These are phyloP conservation scores for Cinara cedri DNA, from an alignment of 2,888 invertebrate genomes.

Conservation along the genomic window DNA sequence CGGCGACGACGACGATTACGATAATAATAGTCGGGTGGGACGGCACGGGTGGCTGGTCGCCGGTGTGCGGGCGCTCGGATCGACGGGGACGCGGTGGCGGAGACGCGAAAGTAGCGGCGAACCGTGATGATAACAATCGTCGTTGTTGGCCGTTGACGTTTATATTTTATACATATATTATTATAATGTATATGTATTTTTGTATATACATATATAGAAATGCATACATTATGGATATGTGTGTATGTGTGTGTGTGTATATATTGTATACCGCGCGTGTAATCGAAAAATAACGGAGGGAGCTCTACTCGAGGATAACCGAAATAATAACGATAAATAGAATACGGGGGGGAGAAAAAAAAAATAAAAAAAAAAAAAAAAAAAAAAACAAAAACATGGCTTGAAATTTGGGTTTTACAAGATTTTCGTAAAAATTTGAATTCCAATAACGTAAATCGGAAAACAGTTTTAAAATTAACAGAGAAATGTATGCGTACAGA, in stretches of 20 bases:
- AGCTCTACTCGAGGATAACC: slow-evolving; percentile 22
- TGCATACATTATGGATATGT: neutral
- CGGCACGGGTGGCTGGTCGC: neutral
- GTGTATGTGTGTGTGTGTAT: slow-evolving; percentile 2
- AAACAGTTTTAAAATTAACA: too few relatives aligned
- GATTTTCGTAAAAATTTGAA: too few relatives aligned
- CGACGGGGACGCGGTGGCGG: neutral
- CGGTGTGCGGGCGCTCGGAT: neutral
- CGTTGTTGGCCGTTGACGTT: slow-evolving; percentile 44
- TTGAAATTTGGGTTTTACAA: too few relatives aligned
- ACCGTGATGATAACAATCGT: slow-evolving; percentile 44
- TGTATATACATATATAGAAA: slow-evolving; percentile 4
- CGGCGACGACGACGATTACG: slow-evolving; percentile 40
- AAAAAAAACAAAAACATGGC: too few relatives aligned
- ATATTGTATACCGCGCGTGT: slow-evolving; percentile 12
- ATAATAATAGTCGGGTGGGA: slow-evolving; percentile 23
- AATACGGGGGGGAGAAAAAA: slow-evolving; percentile 1
- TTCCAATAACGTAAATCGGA: too few relatives aligned
- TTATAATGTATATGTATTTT: slow-evolving; percentile 16
- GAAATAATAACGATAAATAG: slow-evolving; percentile 40
- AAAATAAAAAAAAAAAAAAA: neutral
- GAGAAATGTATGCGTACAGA: too few relatives aligned
- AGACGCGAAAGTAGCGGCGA: slow-evolving; percentile 24
- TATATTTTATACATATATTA: slow-evolving; percentile 21
- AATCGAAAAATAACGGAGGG: slow-evolving; percentile 27